Conservation (phyloP, 2,797 vertebrate species). For the Ibycter americanus region DNA sequence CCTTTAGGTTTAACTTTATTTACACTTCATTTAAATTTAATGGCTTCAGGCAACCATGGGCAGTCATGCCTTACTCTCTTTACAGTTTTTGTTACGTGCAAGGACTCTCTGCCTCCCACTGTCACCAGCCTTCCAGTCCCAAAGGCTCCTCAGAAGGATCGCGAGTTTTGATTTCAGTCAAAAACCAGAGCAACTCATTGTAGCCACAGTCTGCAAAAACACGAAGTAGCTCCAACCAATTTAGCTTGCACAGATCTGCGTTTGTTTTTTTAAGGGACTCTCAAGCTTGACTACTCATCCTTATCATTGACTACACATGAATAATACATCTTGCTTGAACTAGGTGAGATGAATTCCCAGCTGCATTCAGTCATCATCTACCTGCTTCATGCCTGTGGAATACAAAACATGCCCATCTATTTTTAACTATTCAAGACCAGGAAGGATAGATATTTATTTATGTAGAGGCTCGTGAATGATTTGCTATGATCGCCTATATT, state of each 20-base stretch:
- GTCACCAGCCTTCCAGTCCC: neutral
- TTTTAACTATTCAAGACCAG: slow-evolving; percentile 3
- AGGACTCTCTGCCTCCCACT: neutral
- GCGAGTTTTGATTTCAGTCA: neutral
- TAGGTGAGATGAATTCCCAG: slow-evolving; percentile 40
- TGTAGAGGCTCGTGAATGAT: neutral
- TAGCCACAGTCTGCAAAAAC: neutral
- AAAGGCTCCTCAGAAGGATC: slow-evolving; percentile 34
- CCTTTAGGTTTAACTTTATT: slow-evolving; percentile 69
- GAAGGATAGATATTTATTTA: neutral
- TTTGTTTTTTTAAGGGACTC: slow-evolving; percentile 50
- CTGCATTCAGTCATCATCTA: neutral
- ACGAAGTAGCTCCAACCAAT: slow-evolving; percentile 8
- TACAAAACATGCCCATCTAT: neutral
- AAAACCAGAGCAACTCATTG: neutral
- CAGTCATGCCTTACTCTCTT: slow-evolving; percentile 29
- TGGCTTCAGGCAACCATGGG: slow-evolving; percentile 41
- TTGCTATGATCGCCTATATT: neutral
- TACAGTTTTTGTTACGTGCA: neutral
- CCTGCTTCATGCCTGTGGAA: slow-evolving; percentile 4
- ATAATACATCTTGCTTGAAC: slow-evolving; percentile 19
- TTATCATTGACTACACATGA: slow-evolving; percentile 40
- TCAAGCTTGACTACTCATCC: slow-evolving; percentile 50
- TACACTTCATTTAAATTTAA: slow-evolving; percentile 65
- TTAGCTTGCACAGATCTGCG: neutral